These are phyloP conservation scores for Erythrocercus mccallii DNA, from an alignment of 2,113 vertebrate species.

Conservation along the genomic window DNA sequence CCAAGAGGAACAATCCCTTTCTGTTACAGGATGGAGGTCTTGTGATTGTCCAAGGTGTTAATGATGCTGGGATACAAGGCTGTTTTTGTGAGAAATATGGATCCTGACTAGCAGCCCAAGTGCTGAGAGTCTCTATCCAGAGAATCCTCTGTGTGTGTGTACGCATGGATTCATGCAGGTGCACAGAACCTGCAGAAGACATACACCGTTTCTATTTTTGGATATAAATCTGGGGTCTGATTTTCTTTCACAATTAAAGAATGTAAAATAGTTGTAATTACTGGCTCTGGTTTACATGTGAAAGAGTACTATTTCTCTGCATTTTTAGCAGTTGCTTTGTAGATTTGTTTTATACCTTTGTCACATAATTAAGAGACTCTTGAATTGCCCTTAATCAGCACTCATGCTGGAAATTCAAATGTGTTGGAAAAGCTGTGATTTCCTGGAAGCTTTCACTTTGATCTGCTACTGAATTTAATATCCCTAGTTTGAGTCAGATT, in stretches of 20 bases:
- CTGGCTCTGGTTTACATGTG: background rate
- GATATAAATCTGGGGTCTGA: background rate
- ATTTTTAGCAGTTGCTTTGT: background rate
- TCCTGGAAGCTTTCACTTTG: background rate
- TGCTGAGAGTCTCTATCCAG: background rate
- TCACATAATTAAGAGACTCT: background rate
- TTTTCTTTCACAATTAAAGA: background rate
- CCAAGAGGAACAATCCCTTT: background rate
- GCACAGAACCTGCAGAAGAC: background rate
- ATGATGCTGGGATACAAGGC: background rate
- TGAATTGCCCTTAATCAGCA: background rate
- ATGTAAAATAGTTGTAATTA: background rate
- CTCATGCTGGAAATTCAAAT: background rate
- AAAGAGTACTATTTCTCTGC: background rate
- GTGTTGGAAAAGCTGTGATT: background rate
- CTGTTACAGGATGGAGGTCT: background rate
- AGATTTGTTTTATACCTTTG: background rate
- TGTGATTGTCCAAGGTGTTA: background rate
- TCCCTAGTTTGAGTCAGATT: background rate
- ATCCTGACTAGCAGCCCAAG: background rate
- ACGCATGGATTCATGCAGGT: fast-evolving
- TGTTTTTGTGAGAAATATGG: background rate
- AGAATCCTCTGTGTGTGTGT: background rate
- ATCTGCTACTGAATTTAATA: background rate
- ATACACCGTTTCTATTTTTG: background rate